Evolutionary conservation across 2,888 invertebrate genomes (phyloP).

Genomic region (Hypomecis punctinalis): DNA sequence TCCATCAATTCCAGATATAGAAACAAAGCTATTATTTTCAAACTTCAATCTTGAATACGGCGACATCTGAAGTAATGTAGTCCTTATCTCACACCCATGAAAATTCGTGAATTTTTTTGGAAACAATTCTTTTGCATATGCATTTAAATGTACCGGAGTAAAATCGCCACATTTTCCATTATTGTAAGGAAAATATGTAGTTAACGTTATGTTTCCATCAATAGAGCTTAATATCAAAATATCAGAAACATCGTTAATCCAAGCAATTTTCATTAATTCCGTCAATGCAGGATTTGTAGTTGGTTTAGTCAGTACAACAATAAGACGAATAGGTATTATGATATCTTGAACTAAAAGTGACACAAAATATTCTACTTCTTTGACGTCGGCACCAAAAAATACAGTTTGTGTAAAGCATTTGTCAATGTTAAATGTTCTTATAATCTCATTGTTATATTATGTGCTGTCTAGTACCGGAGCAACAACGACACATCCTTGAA

Average conservation of each 20-base stretch:
- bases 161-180: conserved; percentile 54
- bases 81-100: conserved; percentile 58
- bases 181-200: conserved; percentile 62
- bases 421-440: conserved; percentile 39
- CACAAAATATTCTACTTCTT: conserved; percentile 54
- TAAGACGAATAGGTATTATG: conserved; percentile 50
- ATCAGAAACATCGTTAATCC: conserved; percentile 60
- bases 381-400: conserved; percentile 50
- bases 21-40: conserved; percentile 47
- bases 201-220: conserved; percentile 42
- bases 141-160: conserved; percentile 49
- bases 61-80: conserved; percentile 45
- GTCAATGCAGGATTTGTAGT: conserved; percentile 38
- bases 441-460: conserved; percentile 20
- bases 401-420: conserved; percentile 56
- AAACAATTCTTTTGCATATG: conserved; percentile 47
- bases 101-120: conserved; percentile 63
- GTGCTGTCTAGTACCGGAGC: conserved; percentile 39
- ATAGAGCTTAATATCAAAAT: conserved; percentile 54
- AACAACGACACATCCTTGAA: conserved; percentile 49
- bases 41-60: conserved; percentile 49
- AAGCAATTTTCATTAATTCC: conserved; percentile 53
- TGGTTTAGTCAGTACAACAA: conserved; percentile 52
- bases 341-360: conserved; percentile 47
- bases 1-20: conserved; percentile 57